Base-by-base conservation (phyloP, 1,140 invertebrate species). In the Eupeodes corollae region DNA sequence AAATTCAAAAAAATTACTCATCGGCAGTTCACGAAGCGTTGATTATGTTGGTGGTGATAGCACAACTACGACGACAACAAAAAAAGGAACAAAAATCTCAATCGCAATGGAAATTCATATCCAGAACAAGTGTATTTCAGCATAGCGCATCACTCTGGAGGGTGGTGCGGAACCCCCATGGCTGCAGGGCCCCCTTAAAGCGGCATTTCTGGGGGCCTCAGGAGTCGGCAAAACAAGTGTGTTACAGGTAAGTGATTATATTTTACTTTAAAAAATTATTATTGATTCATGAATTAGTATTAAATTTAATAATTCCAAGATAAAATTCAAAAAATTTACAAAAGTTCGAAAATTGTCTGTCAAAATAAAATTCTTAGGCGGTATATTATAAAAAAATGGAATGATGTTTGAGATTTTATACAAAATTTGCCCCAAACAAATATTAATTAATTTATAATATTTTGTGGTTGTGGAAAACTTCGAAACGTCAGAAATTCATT, bases 141-240 rank as follows among this genome's bases (percentile, higher is more conserved):
- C 65, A 68, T 68, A 68, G 65, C 65, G 65, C 57, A 67, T 67
- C 65, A 68, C 65, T 67, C 65, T 68, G 65, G 65, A 68, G 63
- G 64, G 64, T 63, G 63, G 63, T 59, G 58, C 58, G 48, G 63
- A 66, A 59, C 61, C 65, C 58, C 64, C 64, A 65, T 67, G 65
- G 65, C 59, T 66, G 56, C 73, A 77, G 68, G 79, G 81, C 68
- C 73, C 78, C 54, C 77, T 88, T 68, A 88, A 88, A 73, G 81
- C 86, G 45, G 79, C 86, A 55, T 75, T 88, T 52, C 73, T 88
- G 50, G 84, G 84, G 40, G 83, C 84, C 50, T 78, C 83, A 42
- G 81, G 79, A 46, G 84, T 86, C 54, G 84, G 84, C 53, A 88
- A 88, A 66, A 83, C 83, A 47, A 85, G 83, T 61, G 86, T 88